Base-by-base conservation (phyloP, 2,888 invertebrate genomes). In the Trisateles emortualis region DNA sequence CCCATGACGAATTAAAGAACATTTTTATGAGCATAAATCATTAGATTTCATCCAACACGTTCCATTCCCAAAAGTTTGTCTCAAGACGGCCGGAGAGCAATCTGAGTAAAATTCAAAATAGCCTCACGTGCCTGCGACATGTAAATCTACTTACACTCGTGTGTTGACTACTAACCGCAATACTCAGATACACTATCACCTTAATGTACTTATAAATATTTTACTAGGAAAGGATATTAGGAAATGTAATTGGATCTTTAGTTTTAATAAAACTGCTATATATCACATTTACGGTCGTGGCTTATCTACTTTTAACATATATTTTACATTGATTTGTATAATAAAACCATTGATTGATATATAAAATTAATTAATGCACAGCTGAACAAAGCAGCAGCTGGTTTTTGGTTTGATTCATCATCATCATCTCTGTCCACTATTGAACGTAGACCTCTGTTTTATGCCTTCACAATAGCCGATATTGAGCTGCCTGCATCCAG, bases 131-230 rank as follows among this genome's bases (percentile, higher is more conserved):
- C 86, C 72, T 38, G 64, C 72, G 72, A 89, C 90, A 90, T 88
- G 90, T 88, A 89, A 90, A 90, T 90, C 86, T 88, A 90, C 90
- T 89, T 85, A 87, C 73, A 70, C 64, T 71, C 86, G 85, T 88
- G 88, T 72, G 75, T 59, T 47, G 86, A 82, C 78, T 90, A 39
- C 78, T 68, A 81, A 87, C 76, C 68, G 68, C 70, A 62, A 78
- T 70, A 54, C 74, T 44, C 59, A 70, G 74, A 73, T 76, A 78
- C 63, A 63, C 68, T 68, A 60, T 60, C 54, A 17, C 42, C 26
- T 41, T 72, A 58, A 64, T 53, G 51, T 58, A 62, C 56, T 48
- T 56, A 56, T 67, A 55, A 69, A 57, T 72, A 55, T 55, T 49
- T 57, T 55, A 52, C 43, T 51, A 52, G 13, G 30, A 45, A 47